Evolutionary conservation across 2,797 vertebrate genomes (phyloP).

Genomic region (Periophthalmus magnuspinnatus): DNA sequence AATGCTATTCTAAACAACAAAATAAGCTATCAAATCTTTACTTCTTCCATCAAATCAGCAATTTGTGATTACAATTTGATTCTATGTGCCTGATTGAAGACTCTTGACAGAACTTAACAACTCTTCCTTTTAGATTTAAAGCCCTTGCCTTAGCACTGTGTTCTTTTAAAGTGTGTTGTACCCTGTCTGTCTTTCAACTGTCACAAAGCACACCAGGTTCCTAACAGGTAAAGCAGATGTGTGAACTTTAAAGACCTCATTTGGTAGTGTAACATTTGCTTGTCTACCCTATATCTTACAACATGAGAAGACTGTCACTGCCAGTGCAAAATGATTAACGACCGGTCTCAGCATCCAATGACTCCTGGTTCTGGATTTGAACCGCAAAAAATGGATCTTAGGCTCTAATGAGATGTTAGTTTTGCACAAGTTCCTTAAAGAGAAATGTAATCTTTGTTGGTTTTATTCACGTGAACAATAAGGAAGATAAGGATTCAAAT

Average conservation of each 20-base stretch:
- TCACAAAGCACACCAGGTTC: not conserved
- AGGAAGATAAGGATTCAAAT: no score
- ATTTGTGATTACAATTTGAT: no score
- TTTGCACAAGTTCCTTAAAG: not conserved
- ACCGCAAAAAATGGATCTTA: conserved; percentile 73
- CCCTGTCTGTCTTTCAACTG: conserved; percentile 10
- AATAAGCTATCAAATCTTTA: no score
- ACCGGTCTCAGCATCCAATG: conserved; percentile 59
- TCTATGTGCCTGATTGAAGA: no score
- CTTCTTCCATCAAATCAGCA: no score
- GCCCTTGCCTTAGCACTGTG: not conserved
- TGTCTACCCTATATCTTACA: conserved; percentile 40
- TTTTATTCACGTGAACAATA: not conserved
- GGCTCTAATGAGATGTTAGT: conserved; percentile 61
- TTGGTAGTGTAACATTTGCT: conserved; percentile 28
- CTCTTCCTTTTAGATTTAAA: not conserved
- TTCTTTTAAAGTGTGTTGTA: conserved; percentile 5
- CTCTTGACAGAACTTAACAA: no score
- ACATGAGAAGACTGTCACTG: conserved; percentile 50
- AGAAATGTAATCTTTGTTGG: no score
- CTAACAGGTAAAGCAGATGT: conserved; percentile 5
- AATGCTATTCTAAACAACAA: not conserved
- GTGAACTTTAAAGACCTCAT: conserved; percentile 27
- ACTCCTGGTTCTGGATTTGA: conserved; percentile 63
- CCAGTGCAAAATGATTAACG: conserved; percentile 70